A percentile compares a stretch with the other conserved stretches of the same genome.
Evolutionary conservation across 1,140 invertebrate genomes (phyloP).

Genomic region (Drosophila seguyi): DNA sequence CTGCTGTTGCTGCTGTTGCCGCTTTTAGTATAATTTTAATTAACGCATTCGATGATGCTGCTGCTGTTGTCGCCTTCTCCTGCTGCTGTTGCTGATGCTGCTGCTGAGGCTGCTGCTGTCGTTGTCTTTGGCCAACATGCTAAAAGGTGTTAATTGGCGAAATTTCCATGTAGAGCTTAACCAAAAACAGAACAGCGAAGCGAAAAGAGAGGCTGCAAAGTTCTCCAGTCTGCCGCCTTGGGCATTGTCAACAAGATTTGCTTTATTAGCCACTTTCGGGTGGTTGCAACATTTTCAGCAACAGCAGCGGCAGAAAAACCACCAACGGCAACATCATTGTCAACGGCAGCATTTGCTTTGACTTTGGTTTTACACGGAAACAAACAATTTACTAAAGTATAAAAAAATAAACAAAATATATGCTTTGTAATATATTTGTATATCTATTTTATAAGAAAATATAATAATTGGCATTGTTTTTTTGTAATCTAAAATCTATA

Average conservation of each 20-base stretch:
- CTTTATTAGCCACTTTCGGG: slow-evolving; percentile 85
- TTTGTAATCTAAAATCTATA: no score
- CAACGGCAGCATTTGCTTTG: slow-evolving; percentile 50
- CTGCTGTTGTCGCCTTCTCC: slow-evolving; percentile 46
- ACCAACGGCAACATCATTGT: slow-evolving; percentile 32
- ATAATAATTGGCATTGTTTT: no score
- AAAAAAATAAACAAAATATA: no score
- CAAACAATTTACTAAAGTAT: background rate
- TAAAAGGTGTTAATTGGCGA: slow-evolving; percentile 85
- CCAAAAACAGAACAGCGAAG: slow-evolving; percentile 57
- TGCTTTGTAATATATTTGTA: no score
- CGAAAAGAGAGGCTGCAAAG: slow-evolving; percentile 38
- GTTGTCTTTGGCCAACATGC: slow-evolving; percentile 81
- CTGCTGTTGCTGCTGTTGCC: slow-evolving; percentile 44
- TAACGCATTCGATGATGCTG: slow-evolving; percentile 69
- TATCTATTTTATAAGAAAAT: no score
- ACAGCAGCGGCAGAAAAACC: slow-evolving; percentile 30
- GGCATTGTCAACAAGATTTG: slow-evolving; percentile 85
- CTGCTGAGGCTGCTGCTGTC: slow-evolving; percentile 47
- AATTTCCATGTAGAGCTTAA: slow-evolving; percentile 84
- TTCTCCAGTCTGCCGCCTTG: slow-evolving; percentile 53
- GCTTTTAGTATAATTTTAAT: slow-evolving; percentile 74
- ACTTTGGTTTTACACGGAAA: slow-evolving; percentile 20
- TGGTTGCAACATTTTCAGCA: slow-evolving; percentile 71
- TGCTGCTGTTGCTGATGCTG: slow-evolving; percentile 6